Evolutionary conservation across 1,140 invertebrate genomes (phyloP).

Genomic region (Pseudobourletiella spinata): DNA sequence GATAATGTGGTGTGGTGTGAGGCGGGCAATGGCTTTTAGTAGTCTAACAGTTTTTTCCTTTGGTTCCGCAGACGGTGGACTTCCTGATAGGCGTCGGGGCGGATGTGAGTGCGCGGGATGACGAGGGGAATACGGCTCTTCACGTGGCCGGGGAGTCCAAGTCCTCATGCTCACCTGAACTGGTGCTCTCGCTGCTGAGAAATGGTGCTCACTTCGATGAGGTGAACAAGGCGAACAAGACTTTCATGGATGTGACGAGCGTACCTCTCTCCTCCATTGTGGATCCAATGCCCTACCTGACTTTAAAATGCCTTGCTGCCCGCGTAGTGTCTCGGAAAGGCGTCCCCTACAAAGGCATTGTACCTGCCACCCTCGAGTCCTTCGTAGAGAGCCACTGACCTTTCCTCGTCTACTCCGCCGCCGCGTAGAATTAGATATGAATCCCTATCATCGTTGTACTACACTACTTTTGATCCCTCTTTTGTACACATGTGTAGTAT

Average conservation of each 20-base stretch:
- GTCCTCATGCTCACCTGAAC: constrained; percentile 48
- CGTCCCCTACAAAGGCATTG: constrained; percentile 51
- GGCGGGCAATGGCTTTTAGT: no score
- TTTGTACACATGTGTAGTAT: neutral
- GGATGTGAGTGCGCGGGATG: constrained; percentile 61
- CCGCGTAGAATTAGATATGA: neutral
- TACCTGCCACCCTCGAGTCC: constrained; percentile 48
- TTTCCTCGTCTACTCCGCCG: no score
- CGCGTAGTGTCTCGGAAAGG: constrained; percentile 57
- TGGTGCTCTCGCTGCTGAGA: constrained; percentile 60
- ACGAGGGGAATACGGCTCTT: constrained; percentile 69
- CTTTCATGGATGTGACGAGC: constrained; percentile 59
- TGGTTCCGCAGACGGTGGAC: constrained; percentile 47
- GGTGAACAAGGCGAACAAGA: constrained; percentile 68
- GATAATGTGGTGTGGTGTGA: no score
- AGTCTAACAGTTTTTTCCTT: no score
- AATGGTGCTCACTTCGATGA: constrained; percentile 77
- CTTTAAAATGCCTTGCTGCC: constrained; percentile 70
- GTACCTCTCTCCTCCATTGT: constrained; percentile 56
- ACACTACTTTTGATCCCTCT: no score
- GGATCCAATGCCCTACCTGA: constrained; percentile 68
- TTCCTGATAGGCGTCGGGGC: constrained; percentile 75
- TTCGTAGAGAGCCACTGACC: constrained; percentile 49
- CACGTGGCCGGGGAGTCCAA: constrained; percentile 58
- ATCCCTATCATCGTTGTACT: neutral